phyloP scores from a whole-genome alignment of 2,797 vertebrate species.

The Gadopsis bispinosus region DNA sequence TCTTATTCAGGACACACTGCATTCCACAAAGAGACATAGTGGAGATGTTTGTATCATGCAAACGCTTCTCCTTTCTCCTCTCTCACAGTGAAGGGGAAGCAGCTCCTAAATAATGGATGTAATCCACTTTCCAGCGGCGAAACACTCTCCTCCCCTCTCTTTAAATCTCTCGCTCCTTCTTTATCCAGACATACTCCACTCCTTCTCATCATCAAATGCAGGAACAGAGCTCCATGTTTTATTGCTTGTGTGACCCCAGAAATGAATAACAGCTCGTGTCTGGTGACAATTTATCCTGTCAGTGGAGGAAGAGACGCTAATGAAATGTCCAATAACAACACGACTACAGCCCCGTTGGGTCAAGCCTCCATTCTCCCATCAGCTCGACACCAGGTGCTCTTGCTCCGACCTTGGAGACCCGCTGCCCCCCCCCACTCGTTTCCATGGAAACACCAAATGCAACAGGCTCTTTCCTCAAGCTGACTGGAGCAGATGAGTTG shows the following conservation, averaged over 20 bases:
- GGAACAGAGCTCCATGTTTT: conserved; percentile 54
- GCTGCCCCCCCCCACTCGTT: conserved; percentile 74
- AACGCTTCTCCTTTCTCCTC: conserved; percentile 24
- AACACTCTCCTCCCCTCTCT: conserved; percentile 64
- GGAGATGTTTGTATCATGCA: conserved; percentile 50
- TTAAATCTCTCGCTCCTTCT: conserved; percentile 65
- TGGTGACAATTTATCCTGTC: conserved; percentile 72
- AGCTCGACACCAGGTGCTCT: conserved; percentile 60
- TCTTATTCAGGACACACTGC: not conserved
- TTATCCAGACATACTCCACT: conserved; percentile 59
- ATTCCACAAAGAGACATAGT: conserved; percentile 14
- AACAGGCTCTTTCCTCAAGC: conserved; percentile 79
- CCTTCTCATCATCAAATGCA: conserved; percentile 61
- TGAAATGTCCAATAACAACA: conserved; percentile 68
- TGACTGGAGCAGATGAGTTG: conserved; percentile 72
- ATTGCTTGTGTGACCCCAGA: conserved; percentile 62
- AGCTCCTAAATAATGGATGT: conserved; percentile 79
- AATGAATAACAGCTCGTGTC: conserved; percentile 69
- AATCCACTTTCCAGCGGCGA: conserved; percentile 67
- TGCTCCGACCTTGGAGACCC: conserved; percentile 88
- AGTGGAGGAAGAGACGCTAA: conserved; percentile 57
- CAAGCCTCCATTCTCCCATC: conserved; percentile 66
- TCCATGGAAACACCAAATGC: conserved; percentile 89
- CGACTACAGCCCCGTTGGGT: conserved; percentile 42
- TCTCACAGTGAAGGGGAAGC: conserved; percentile 48